Evolutionary conservation across 2,797 vertebrate species (phyloP).

Genomic region (Platyrinchus mystaceus): DNA sequence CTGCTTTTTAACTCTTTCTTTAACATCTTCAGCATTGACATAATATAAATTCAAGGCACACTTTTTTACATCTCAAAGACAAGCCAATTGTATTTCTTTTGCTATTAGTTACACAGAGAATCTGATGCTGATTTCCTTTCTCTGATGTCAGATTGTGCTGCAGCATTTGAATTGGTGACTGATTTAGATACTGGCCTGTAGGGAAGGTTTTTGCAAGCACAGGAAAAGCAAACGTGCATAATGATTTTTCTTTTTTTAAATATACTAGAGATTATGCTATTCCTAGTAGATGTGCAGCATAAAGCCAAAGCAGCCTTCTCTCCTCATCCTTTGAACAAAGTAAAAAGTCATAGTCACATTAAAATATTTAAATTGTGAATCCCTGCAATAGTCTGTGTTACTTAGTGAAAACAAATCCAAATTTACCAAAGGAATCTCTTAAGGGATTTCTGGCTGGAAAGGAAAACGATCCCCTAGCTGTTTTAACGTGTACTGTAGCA

Average conservation of each 20-base stretch:
- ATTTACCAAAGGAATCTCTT: background rate
- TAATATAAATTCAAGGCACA: background rate
- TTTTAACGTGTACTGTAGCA: background rate
- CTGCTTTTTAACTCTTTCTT: background rate
- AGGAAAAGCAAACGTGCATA: background rate
- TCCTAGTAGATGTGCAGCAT: background rate
- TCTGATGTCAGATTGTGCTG: background rate
- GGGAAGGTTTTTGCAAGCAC: background rate
- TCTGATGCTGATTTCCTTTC: background rate
- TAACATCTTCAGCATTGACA: background rate
- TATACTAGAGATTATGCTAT: background rate
- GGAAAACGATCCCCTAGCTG: rapidly evolving
- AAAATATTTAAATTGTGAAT: background rate
- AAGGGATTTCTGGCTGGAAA: background rate
- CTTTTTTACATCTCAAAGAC: background rate
- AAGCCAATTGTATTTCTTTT: background rate
- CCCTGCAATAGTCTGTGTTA: background rate
- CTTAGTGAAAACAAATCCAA: background rate
- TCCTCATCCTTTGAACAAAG: background rate
- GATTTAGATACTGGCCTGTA: background rate
- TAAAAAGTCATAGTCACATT: background rate
- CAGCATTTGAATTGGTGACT: background rate
- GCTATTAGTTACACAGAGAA: background rate
- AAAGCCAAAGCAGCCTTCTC: background rate
- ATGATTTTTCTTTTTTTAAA: background rate